Percentiles rank a stretch among this genome's conserved stretches.
Evolutionary conservation across 2,797 vertebrate species (phyloP).

Genomic region (Bryconaethiops microstoma): DNA sequence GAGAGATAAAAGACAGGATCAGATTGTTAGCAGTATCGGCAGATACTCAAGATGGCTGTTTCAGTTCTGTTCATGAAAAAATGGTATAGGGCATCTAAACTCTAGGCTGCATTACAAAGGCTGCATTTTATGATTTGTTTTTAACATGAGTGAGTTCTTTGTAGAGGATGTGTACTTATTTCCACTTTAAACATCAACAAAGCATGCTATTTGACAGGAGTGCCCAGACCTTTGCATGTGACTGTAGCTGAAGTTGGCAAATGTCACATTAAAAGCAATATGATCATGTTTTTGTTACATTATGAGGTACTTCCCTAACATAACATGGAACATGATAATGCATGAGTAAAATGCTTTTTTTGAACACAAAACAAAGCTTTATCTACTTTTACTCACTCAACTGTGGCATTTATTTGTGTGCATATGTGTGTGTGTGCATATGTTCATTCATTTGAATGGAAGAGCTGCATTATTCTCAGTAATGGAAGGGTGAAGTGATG

Average conservation of each 20-base stretch:
- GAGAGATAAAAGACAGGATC: too few species aligned
- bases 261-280: neutral
- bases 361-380: neutral
- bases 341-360: neutral
- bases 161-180: too few species aligned
- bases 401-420: neutral
- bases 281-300: neutral
- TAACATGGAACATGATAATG: neutral
- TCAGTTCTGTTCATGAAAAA: too few species aligned
- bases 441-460: conserved; percentile 32
- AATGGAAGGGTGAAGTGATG: conserved; percentile 47
- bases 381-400: neutral
- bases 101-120: too few species aligned
- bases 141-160: too few species aligned
- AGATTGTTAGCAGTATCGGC: too few species aligned
- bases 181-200: too few species aligned
- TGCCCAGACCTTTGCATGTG: too few species aligned
- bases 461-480: conserved; percentile 28
- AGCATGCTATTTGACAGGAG: too few species aligned
- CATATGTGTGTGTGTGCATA: neutral
- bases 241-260: neutral
- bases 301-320: neutral
- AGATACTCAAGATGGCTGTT: too few species aligned
- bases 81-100: too few species aligned
- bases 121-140: too few species aligned